Percentiles rank a stretch among this genome's conserved stretches.
Conservation (phyloP, 1,140 invertebrate species). For the Drosophila pallidifrons region DNA sequence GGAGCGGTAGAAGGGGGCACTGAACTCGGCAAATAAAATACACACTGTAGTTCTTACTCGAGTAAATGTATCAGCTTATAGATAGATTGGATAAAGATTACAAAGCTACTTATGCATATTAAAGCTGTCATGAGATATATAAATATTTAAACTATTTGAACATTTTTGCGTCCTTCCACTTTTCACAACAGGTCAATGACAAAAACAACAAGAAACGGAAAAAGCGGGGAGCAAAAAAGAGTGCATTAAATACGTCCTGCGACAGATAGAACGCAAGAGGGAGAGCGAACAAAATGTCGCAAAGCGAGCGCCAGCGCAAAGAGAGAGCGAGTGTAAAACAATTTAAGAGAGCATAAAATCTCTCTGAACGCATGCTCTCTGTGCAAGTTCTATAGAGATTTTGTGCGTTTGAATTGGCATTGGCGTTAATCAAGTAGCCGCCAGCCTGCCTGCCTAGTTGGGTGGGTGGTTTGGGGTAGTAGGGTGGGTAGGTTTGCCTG, state of each 20-base stretch:
- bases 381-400: constrained; percentile 74
- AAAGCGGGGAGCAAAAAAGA: not conserved
- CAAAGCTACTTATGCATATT: not conserved
- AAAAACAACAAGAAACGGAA: constrained; percentile 67
- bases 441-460: constrained; percentile 6
- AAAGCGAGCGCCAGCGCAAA: constrained; percentile 10
- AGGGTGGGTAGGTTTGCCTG: constrained; percentile 23
- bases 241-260: constrained; percentile 50
- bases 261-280: constrained; percentile 13
- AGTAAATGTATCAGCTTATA: not conserved
- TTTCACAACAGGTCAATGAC: constrained; percentile 79
- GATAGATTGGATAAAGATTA: not conserved
- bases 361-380: constrained; percentile 67
- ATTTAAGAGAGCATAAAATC: constrained; percentile 49
- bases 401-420: constrained; percentile 78
- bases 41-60: no score
- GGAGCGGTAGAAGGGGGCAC: not conserved
- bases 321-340: not conserved
- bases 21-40: not conserved
- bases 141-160: constrained; percentile 25
- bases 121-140: not conserved
- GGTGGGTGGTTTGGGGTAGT: constrained; percentile 35
- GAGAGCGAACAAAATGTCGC: constrained; percentile 5
- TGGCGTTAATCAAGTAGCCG: constrained; percentile 74
- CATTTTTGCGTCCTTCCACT: constrained; percentile 30